Percentiles rank a stretch among this genome's conserved stretches.
Conservation (phyloP, 1,140 invertebrate species). For the Gryon sp. region DNA sequence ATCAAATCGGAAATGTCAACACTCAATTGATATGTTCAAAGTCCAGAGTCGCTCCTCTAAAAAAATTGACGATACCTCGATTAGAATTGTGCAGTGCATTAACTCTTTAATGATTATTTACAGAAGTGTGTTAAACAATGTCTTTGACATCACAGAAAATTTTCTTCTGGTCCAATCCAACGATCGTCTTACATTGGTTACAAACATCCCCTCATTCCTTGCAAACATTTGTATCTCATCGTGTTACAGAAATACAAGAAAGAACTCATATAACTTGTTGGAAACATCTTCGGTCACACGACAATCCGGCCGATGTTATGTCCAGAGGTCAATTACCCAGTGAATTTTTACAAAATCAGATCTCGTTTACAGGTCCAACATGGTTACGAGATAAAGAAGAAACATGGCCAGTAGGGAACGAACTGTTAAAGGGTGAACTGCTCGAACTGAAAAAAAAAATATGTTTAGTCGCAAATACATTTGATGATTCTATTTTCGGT, state of each 20-base stretch:
- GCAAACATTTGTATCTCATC: background rate
- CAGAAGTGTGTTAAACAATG: background rate
- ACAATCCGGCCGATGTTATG: background rate
- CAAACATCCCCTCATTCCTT: background rate
- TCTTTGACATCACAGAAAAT: background rate
- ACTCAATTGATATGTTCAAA: conserved; percentile 8
- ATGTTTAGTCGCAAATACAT: background rate
- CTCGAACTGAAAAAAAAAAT: background rate
- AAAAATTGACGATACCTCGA: conserved; percentile 1
- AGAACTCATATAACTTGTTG: background rate
- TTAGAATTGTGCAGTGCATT: conserved; percentile 3
- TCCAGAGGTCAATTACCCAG: conserved; percentile 9
- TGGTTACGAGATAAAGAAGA: background rate
- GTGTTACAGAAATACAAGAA: background rate
- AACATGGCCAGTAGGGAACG: background rate
- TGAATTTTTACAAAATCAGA: background rate
- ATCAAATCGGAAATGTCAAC: background rate
- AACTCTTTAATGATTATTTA: too few relatives aligned
- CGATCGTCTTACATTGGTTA: conserved; percentile 1
- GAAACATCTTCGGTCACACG: background rate
- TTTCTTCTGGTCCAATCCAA: conserved; percentile 11
- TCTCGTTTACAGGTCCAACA: background rate
- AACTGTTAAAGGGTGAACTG: background rate
- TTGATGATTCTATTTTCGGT: background rate
- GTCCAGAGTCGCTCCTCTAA: conserved; percentile 6